Evolutionary conservation across 1,140 invertebrate genomes (phyloP).

Genomic region (Melitaea cinxia): DNA sequence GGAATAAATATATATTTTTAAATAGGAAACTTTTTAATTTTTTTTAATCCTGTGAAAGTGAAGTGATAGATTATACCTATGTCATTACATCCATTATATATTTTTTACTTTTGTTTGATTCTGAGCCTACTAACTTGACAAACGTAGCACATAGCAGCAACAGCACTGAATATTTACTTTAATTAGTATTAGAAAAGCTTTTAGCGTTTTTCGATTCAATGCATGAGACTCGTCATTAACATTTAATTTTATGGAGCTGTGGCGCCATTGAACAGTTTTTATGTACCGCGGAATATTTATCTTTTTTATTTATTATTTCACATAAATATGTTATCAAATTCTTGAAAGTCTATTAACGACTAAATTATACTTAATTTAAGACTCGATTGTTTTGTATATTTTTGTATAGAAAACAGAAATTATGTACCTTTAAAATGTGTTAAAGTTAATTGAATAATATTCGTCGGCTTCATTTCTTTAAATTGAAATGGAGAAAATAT

Average conservation of each 20-base stretch:
- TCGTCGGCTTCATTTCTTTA: too few relatives aligned
- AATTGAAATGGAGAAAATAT: too few relatives aligned
- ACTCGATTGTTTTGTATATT: not conserved
- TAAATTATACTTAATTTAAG: not conserved
- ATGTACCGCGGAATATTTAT: conserved; percentile 23
- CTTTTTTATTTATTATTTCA: conserved; percentile 23
- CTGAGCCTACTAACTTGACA: not conserved
- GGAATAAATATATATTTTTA: too few relatives aligned
- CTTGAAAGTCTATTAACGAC: not conserved
- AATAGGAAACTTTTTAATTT: too few relatives aligned
- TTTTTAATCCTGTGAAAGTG: too few relatives aligned
- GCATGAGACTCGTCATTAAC: conserved; percentile 26
- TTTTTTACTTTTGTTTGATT: not conserved
- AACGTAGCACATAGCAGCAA: not conserved
- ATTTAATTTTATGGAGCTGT: conserved; percentile 26
- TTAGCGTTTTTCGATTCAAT: conserved; percentile 23
- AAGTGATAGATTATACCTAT: too few relatives aligned
- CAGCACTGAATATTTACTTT: conserved; percentile 28
- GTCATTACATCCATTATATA: not conserved
- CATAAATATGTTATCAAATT: conserved; percentile 19
- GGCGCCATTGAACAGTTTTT: conserved; percentile 29
- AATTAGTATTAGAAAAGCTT: conserved; percentile 16
- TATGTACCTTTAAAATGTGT: too few relatives aligned
- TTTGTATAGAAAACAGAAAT: not conserved
- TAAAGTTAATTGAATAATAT: too few relatives aligned